These are phyloP conservation scores for Apodemus speciosus DNA, from an alignment of 2,113 vertebrate genomes.

Conservation along the genomic window DNA sequence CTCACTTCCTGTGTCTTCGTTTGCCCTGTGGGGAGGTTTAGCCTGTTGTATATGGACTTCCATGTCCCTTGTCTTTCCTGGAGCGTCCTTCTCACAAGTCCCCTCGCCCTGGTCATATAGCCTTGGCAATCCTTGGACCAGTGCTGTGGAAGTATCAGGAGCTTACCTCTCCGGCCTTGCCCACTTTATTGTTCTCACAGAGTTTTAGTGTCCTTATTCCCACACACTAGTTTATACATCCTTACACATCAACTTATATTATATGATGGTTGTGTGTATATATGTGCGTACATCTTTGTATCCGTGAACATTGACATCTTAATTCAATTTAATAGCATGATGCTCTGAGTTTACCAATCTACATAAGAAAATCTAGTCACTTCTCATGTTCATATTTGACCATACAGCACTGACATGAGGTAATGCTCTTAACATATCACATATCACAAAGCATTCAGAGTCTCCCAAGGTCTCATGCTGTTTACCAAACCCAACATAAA, in stretches of 20 bases:
- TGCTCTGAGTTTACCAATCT: background rate
- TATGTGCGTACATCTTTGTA: background rate
- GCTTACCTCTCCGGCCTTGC: background rate
- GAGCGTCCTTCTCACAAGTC: background rate
- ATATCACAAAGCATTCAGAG: background rate
- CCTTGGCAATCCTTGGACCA: background rate
- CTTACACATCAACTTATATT: background rate
- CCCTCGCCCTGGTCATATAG: background rate
- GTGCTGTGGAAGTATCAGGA: background rate
- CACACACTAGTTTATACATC: background rate
- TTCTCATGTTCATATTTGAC: constrained; percentile 5
- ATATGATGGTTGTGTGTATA: background rate
- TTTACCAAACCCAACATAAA: constrained; percentile 41
- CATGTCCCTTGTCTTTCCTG: background rate
- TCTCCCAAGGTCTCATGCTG: background rate
- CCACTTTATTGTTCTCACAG: background rate
- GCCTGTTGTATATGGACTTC: background rate
- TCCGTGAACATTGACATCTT: background rate
- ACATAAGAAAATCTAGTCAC: constrained; percentile 37
- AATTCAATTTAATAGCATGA: constrained; percentile 17
- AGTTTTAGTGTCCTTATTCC: background rate
- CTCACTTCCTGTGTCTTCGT: background rate
- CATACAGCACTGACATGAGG: constrained; percentile 40
- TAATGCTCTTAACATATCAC: constrained; percentile 13
- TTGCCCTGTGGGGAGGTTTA: background rate